Evolutionary conservation across 1,140 invertebrate species (phyloP), one percentile per base, ranked within the genome.

Genomic region (Drosophila tropicalis): DNA sequence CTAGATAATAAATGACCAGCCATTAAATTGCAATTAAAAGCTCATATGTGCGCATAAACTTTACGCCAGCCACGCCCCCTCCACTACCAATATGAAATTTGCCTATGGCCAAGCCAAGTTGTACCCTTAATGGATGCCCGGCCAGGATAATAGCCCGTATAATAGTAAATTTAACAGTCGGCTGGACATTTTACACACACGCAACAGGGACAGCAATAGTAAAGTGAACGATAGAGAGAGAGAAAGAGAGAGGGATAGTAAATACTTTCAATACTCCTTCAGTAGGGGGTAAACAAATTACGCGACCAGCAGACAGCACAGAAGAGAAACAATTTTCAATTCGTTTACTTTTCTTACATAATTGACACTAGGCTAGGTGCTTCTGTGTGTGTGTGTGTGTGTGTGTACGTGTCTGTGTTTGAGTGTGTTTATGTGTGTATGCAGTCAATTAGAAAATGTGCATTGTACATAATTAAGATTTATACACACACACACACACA

Each of bases 1-100:
- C 83, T 85, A 80, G 89, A 91, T 91, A 91, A 91, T 91, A 90
- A 91, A 91, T 90, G 89, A 85, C 89, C 89, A 79, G 72, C 89
- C 89, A 91, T 91, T 91, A 91, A 91, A 89, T 91, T 89, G 87
- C 89, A 90, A 91, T 91, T 89, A 91, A 91, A 91, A 91, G 89
- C 89, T 91, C 89, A 91, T 91, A 91, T 91, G 89, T 90, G 89
- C 80, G 68, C 83, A 87, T 87, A 86, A 86, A 86, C 83, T 86
- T 86, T 83, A 64, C 83, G 62, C 78, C 75, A 74, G 68, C 40
- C 57, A 64, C 47, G 74, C 56, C 70, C 32, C 47, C 54, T 29
- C 40, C 63, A 57, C 61, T 19, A 19, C 40, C 71, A 58, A 65
- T 65, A 76, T 64, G 67, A 80, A 86, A 73, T 83, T 79, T 76